Percentiles rank a stretch among this genome's conserved stretches.
Conservation (phyloP, 2,113 vertebrate genomes). For the Campylomormyrus tamandua region DNA sequence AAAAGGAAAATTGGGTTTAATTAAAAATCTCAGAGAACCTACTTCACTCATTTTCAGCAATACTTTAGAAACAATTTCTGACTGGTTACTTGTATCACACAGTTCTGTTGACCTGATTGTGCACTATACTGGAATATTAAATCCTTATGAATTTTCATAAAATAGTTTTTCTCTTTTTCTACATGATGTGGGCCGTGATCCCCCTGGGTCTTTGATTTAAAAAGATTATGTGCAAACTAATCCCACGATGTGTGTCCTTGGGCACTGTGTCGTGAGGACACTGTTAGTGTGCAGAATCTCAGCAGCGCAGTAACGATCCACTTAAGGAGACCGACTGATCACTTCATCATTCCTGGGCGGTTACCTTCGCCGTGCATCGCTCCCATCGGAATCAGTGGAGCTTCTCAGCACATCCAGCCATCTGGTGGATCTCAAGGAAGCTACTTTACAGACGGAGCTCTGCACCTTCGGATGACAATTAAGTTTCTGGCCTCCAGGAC, state of each 20-base stretch:
- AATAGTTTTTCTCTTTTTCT: neutral
- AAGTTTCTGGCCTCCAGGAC: neutral
- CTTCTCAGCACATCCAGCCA: neutral
- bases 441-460: neutral
- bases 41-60: neutral
- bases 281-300: neutral
- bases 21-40: neutral
- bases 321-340: neutral
- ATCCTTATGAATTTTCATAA: neutral
- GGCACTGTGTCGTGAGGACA: neutral
- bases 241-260: neutral
- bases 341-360: neutral
- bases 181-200: neutral
- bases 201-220: neutral
- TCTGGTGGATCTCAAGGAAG: neutral
- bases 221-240: neutral
- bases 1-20: neutral
- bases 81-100: neutral
- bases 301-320: neutral
- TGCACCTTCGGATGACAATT: neutral
- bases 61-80: neutral
- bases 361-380: neutral
- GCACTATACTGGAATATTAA: neutral
- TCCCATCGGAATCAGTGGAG: neutral
- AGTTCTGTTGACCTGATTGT: neutral